Conservation (phyloP, 2,113 vertebrate genomes). For the Empidonax alnorum region DNA sequence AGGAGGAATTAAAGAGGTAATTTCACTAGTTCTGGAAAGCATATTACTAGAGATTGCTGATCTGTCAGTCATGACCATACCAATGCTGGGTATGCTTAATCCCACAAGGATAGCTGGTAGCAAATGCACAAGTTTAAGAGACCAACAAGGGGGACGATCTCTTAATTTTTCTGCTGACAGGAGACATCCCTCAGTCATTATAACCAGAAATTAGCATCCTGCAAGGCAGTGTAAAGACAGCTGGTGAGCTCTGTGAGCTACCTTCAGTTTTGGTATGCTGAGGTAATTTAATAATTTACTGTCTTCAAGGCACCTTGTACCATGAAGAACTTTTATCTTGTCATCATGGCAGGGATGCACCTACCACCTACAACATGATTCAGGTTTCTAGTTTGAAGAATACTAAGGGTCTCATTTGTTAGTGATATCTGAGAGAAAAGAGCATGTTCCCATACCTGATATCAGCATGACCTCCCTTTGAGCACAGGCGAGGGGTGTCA, state of each 20-base stretch:
- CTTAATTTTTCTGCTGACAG: background rate
- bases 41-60: background rate
- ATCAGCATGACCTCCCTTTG: background rate
- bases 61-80: background rate
- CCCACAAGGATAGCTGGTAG: background rate
- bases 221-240: background rate
- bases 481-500: background rate
- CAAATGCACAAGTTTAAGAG: background rate
- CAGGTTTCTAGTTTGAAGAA: fast-evolving
- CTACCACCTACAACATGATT: background rate
- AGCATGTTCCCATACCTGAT: background rate
- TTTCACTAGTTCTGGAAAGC: background rate
- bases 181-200: background rate
- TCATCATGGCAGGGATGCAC: background rate
- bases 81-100: background rate
- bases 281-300: background rate
- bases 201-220: background rate
- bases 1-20: background rate
- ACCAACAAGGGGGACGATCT: background rate
- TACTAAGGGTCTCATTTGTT: background rate
- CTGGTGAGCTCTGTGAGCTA: background rate
- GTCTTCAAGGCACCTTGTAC: background rate
- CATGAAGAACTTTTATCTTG: background rate
- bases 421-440: background rate
- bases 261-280: background rate